Evolutionary conservation across 37 sponge, comb jelly and placozoan genomes (phyloP).

Genomic region (Chondrilla cf. caribensis): DNA sequence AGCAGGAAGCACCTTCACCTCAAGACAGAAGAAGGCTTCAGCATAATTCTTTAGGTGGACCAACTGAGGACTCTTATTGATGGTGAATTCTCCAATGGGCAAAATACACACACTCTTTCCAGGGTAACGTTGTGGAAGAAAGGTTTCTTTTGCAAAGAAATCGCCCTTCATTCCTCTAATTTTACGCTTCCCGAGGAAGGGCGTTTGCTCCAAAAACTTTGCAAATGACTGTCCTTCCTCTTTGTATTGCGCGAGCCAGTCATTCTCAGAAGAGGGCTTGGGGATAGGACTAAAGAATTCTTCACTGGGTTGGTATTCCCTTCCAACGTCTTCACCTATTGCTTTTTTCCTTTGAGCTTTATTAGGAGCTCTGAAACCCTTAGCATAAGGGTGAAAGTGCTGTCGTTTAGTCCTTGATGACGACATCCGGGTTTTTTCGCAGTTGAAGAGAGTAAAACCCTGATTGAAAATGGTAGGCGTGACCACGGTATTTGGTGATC

Average conservation of each 20-base stretch:
- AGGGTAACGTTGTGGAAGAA: slow-evolving; percentile 74
- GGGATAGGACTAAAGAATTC: slow-evolving; percentile 70
- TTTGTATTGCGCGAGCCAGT: slow-evolving; percentile 98
- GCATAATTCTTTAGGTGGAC: slow-evolving; percentile 66
- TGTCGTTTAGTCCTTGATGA: background rate
- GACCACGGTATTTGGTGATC: no score
- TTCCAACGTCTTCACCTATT: slow-evolving; percentile 1
- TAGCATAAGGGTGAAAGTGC: slow-evolving; percentile 58
- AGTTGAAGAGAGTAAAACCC: no score
- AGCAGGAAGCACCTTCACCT: slow-evolving; percentile 50
- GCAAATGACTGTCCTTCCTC: slow-evolving; percentile 83
- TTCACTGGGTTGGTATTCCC: background rate
- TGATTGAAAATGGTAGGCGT: no score
- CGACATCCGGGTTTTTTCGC: no score
- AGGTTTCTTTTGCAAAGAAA: slow-evolving; percentile 58
- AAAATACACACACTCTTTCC: slow-evolving; percentile 72
- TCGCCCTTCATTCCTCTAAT: slow-evolving; percentile 40
- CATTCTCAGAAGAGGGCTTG: slow-evolving; percentile 65
- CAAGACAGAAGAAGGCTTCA: slow-evolving; percentile 56
- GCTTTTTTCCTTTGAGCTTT: slow-evolving; percentile 36
- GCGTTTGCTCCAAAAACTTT: slow-evolving; percentile 70
- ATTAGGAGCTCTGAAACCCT: slow-evolving; percentile 70
- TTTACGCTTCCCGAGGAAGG: slow-evolving; percentile 80
- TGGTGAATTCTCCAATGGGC: slow-evolving; percentile 72
- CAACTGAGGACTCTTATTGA: slow-evolving; percentile 29